phyloP scores from a whole-genome alignment of 2,888 invertebrate genomes.

The Pimpla rufipes region DNA sequence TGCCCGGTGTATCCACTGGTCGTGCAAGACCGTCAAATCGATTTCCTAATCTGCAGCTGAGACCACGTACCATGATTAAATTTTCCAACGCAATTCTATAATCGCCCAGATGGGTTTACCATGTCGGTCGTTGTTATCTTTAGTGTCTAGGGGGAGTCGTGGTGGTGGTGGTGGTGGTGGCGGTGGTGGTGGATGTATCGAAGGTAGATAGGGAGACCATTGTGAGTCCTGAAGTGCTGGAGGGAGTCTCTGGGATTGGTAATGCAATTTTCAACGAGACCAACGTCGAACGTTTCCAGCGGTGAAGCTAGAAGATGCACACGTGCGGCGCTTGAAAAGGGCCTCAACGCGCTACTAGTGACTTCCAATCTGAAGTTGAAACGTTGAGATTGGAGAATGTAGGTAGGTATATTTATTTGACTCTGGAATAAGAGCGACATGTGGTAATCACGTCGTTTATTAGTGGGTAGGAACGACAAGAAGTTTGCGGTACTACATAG shows the following conservation, averaged over 20 bases:
- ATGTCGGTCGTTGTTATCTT: constrained; percentile 14
- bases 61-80: constrained; percentile 49
- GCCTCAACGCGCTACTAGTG: background rate
- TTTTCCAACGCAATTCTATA: constrained; percentile 11
- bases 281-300: too few relatives aligned
- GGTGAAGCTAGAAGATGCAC: too few relatives aligned
- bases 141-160: background rate
- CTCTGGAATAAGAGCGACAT: background rate
- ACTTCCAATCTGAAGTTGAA: background rate
- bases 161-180: too few relatives aligned
- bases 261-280: too few relatives aligned
- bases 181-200: too few relatives aligned
- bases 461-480: background rate
- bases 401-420: background rate
- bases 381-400: background rate
- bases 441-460: background rate
- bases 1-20: constrained; percentile 7
- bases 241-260: too few relatives aligned
- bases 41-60: constrained; percentile 24
- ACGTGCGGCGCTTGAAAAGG: background rate
- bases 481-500: too few relatives aligned
- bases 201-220: too few relatives aligned
- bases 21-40: constrained; percentile 21
- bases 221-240: too few relatives aligned
- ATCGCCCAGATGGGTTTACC: constrained; percentile 21